A percentile compares a stretch with the other conserved stretches of the same genome.
These are phyloP conservation scores for Sebastes glaucus DNA, from an alignment of 2,797 vertebrate species.

Conservation along the genomic window DNA sequence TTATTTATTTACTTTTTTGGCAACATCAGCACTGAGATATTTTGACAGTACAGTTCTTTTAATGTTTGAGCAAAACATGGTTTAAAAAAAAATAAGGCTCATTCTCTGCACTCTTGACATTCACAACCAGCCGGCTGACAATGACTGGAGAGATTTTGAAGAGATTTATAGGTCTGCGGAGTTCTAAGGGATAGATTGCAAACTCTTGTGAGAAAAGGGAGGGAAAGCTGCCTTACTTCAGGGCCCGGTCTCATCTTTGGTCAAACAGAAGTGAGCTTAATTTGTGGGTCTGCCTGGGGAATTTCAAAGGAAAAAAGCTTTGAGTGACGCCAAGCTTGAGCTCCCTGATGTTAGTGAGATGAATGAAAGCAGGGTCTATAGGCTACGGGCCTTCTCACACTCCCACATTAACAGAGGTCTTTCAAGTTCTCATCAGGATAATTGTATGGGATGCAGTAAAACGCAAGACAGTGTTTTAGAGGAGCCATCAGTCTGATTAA, in stretches of 20 bases:
- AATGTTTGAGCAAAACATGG: conserved; percentile 1
- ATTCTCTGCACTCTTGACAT: conserved; percentile 14
- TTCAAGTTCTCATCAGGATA: conserved; percentile 77
- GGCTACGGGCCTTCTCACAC: conserved; percentile 76
- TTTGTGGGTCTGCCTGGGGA: conserved; percentile 82
- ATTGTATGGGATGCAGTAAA: conserved; percentile 61
- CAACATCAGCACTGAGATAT: not conserved
- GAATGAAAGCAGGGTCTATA: conserved; percentile 78
- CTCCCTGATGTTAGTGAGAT: conserved; percentile 81
- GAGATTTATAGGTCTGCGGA: conserved; percentile 79
- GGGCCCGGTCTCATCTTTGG: conserved; percentile 78
- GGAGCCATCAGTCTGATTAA: conserved; percentile 38
- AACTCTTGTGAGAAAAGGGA: conserved; percentile 76
- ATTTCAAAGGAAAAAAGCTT: conserved; percentile 81
- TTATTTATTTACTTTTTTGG: not conserved
- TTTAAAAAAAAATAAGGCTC: conserved; percentile 13
- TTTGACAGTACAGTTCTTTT: conserved; percentile 1
- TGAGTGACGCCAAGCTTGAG: conserved; percentile 76
- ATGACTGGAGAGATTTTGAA: conserved; percentile 78
- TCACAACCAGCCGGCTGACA: conserved; percentile 56
- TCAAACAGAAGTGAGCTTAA: conserved; percentile 84
- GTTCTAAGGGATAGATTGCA: conserved; percentile 75
- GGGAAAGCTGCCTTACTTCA: conserved; percentile 73
- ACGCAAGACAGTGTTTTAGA: conserved; percentile 41
- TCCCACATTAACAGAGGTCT: conserved; percentile 73